phyloP scores from a whole-genome alignment of 1,140 invertebrate genomes.

The Nilaparvata lugens region DNA sequence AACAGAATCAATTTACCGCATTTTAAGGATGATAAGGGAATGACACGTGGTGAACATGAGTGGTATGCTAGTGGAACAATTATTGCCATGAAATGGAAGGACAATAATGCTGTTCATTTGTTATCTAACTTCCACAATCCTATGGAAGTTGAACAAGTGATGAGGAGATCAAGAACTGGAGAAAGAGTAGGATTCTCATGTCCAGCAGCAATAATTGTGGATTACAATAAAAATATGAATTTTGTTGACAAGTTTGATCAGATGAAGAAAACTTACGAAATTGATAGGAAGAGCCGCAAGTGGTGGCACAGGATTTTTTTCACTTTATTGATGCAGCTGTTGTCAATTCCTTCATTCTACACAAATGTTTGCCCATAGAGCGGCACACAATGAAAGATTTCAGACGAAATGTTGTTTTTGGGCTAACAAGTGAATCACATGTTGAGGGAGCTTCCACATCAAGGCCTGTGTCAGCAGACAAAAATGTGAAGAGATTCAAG shows the following conservation, averaged over 20 bases:
- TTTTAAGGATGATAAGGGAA: slow-evolving; percentile 17
- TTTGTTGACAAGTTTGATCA: slow-evolving; percentile 35
- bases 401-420: slow-evolving; percentile 5
- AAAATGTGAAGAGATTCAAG: slow-evolving; percentile 11
- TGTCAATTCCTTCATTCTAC: slow-evolving; percentile 29
- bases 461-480: slow-evolving; percentile 7
- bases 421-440: slow-evolving; percentile 13
- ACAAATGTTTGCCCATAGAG: slow-evolving; percentile 14
- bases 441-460: slow-evolving; percentile 4
- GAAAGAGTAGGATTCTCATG: slow-evolving; percentile 19
- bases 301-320: slow-evolving; percentile 34
- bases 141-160: background rate
- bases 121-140: slow-evolving; percentile 20
- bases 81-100: slow-evolving; percentile 11
- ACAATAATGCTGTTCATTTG: slow-evolving; percentile 12
- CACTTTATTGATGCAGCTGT: slow-evolving; percentile 29
- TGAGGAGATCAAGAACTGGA: slow-evolving; percentile 21
- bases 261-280: slow-evolving; percentile 30
- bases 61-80: slow-evolving; percentile 15
- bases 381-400: slow-evolving; percentile 6
- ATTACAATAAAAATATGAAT: slow-evolving; percentile 35
- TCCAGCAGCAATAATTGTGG: slow-evolving; percentile 28
- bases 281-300: slow-evolving; percentile 32
- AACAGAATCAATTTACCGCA: slow-evolving; percentile 20
- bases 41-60: slow-evolving; percentile 24